phyloP scores from a whole-genome alignment of 2,113 vertebrate genomes.

The Sclerurus mexicanus region DNA sequence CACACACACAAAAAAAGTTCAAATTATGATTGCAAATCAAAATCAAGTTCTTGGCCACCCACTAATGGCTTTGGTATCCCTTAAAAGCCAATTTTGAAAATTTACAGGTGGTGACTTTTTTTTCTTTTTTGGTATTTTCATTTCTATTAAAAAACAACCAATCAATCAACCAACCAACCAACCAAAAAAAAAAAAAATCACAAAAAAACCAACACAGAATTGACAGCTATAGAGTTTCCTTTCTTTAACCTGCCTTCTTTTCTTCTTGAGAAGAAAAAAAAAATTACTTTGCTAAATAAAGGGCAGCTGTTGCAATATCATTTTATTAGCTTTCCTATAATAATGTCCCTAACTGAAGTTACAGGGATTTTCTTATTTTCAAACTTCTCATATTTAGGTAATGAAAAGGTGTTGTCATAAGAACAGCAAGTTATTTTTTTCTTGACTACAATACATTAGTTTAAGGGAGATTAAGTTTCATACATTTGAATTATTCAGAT shows the following conservation, averaged over 20 bases:
- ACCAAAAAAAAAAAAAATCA: neutral
- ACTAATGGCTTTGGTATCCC: neutral
- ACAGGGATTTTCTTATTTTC: neutral
- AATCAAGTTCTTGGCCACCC: neutral
- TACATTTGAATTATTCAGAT: neutral
- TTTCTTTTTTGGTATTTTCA: rapidly evolving
- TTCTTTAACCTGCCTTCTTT: neutral
- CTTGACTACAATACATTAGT: neutral
- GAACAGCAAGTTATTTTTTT: neutral
- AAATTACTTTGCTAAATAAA: neutral
- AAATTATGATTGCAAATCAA: neutral
- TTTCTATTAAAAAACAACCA: neutral
- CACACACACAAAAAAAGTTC: neutral
- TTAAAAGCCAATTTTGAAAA: neutral
- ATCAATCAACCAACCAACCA: too few relatives aligned
- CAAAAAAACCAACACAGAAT: neutral
- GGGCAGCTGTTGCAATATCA: neutral
- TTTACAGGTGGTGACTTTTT: too few relatives aligned
- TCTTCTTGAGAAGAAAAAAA: neutral
- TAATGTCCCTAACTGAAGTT: neutral
- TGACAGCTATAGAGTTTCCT: neutral
- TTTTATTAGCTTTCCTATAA: neutral
- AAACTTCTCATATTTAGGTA: neutral
- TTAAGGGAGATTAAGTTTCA: neutral
- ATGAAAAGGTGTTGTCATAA: neutral